These are phyloP conservation scores for Monochamus saltuarius DNA, from an alignment of 1,140 invertebrate genomes.

Conservation along the genomic window DNA sequence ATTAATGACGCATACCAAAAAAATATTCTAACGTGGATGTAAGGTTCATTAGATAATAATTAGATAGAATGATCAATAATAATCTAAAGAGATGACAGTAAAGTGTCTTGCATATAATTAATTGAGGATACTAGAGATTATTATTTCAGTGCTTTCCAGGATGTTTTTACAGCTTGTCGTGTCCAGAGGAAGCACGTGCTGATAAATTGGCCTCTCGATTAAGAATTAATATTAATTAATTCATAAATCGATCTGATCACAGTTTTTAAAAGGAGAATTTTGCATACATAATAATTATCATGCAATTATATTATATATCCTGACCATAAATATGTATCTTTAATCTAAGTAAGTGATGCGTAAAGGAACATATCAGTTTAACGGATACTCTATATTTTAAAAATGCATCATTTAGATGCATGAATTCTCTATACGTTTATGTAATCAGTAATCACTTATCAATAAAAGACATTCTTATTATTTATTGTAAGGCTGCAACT, in stretches of 20 bases:
- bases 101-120: slow-evolving; percentile 7
- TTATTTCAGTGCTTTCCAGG: slow-evolving; percentile 12
- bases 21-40: slow-evolving; percentile 4
- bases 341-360: too few relatives aligned
- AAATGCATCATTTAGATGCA: too few relatives aligned
- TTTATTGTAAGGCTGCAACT: too few relatives aligned
- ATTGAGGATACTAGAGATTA: slow-evolving; percentile 9
- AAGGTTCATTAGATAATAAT: slow-evolving; percentile 10
- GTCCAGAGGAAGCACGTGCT: slow-evolving; percentile 11
- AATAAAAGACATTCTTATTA: too few relatives aligned
- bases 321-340: too few relatives aligned
- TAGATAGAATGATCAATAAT: slow-evolving; percentile 4
- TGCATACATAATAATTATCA: too few relatives aligned
- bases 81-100: slow-evolving; percentile 8
- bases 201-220: slow-evolving; percentile 1
- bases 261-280: too few relatives aligned
- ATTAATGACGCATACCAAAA: background rate
- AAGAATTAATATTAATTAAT: slow-evolving; percentile 10
- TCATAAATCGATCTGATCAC: background rate
- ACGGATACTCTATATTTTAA: too few relatives aligned
- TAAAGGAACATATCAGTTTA: too few relatives aligned
- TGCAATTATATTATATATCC: too few relatives aligned
- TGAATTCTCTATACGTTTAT: too few relatives aligned
- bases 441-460: too few relatives aligned
- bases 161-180: slow-evolving; percentile 9